Evolutionary conservation across 2,113 vertebrate species (phyloP).

Genomic region (Poeciliopsis turrubarensis): DNA sequence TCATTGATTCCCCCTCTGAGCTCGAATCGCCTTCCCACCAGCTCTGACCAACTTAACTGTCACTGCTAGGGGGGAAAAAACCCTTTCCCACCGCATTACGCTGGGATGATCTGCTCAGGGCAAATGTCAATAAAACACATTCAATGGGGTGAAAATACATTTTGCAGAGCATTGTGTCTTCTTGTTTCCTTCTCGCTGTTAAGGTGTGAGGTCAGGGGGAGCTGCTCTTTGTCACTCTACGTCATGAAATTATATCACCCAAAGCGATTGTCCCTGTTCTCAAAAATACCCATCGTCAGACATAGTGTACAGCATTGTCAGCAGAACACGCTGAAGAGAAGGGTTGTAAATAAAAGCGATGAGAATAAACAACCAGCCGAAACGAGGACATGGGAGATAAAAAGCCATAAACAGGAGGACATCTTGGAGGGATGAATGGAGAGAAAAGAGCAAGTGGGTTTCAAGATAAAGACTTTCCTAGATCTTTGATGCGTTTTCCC

Average conservation of each 20-base stretch:
- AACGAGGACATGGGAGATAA: neutral
- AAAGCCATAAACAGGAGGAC: neutral
- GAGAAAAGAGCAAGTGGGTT: neutral
- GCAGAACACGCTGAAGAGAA: neutral
- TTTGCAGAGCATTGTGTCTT: too few relatives aligned
- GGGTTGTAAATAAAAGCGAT: neutral
- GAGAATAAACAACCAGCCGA: neutral
- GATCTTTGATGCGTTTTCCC: conserved; percentile 59
- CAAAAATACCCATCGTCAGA: conserved; percentile 41
- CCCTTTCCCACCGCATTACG: neutral
- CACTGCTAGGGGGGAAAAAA: too few relatives aligned
- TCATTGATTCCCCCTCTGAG: neutral
- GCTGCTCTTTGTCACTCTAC: neutral
- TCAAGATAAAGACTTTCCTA: conserved; percentile 42
- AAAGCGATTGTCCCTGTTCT: conserved; percentile 25
- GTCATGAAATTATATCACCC: conserved; percentile 22
- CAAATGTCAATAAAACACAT: neutral
- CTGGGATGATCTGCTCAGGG: neutral
- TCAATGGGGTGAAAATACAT: too few relatives aligned
- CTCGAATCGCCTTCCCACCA: too few relatives aligned
- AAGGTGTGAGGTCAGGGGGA: neutral
- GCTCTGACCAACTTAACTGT: too few relatives aligned
- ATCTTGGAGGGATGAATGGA: neutral
- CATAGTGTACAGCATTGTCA: neutral
- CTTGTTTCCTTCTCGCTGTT: neutral